Evolutionary conservation across 2,113 vertebrate species (phyloP).

Genomic region (Eubucco bourcierii): DNA sequence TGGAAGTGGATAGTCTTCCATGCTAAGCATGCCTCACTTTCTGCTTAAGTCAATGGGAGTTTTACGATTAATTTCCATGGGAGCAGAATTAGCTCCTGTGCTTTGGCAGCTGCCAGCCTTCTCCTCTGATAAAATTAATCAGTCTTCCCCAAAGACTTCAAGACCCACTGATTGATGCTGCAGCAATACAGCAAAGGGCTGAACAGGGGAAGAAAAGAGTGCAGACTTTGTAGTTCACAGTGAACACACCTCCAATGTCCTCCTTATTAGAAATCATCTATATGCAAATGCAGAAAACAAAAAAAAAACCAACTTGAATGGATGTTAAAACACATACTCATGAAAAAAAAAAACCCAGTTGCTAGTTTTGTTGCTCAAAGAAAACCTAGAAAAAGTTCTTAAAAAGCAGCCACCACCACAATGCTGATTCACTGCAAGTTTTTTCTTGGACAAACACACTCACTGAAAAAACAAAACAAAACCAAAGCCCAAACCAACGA

Average conservation of each 20-base stretch:
- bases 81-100: not conserved
- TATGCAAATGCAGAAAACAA: not conserved
- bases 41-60: not conserved
- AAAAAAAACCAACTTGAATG: not conserved
- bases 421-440: slow-evolving; percentile 24
- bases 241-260: not conserved
- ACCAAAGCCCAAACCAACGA: slow-evolving; percentile 57
- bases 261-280: not conserved
- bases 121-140: not conserved
- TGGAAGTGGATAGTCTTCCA: not conserved
- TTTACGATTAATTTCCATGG: not conserved
- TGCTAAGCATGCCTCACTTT: not conserved
- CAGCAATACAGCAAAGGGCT: not conserved
- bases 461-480: slow-evolving; percentile 36
- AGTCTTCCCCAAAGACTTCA: not conserved
- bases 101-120: not conserved
- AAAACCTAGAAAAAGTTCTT: not conserved
- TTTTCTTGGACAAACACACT: slow-evolving; percentile 50
- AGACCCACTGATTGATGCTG: not conserved
- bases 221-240: not conserved
- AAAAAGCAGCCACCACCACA: not conserved
- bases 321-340: not conserved
- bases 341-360: not conserved
- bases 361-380: not conserved
- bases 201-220: not conserved